Evolutionary conservation across 2,113 vertebrate species (phyloP).

Genomic region (Prochilodus magdalenae): DNA sequence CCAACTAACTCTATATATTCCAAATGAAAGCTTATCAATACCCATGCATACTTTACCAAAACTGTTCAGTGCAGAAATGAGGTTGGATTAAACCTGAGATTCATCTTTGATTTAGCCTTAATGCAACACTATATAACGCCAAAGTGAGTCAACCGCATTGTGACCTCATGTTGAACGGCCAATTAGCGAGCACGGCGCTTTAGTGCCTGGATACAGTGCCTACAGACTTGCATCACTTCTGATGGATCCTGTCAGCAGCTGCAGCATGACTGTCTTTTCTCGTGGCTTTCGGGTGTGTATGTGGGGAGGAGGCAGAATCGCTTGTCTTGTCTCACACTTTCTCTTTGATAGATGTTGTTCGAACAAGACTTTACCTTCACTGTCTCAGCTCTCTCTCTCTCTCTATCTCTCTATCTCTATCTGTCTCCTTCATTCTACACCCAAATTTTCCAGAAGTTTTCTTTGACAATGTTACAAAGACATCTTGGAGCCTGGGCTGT

Average conservation of each 20-base stretch:
- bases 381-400: background rate
- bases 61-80: no score
- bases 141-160: constrained; percentile 55
- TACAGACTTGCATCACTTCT: constrained; percentile 49
- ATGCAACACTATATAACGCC: constrained; percentile 56
- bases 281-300: constrained; percentile 5
- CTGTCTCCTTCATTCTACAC: background rate
- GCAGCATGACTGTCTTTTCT: constrained; percentile 29
- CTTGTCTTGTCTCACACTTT: constrained; percentile 45
- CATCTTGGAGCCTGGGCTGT: constrained; percentile 19
- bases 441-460: constrained; percentile 1
- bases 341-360: constrained; percentile 40
- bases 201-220: constrained; percentile 41
- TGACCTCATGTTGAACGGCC: constrained; percentile 62
- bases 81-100: background rate
- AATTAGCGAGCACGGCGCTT: constrained; percentile 60
- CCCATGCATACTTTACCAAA: no score
- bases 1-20: no score
- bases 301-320: background rate
- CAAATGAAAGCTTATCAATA: no score
- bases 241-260: constrained; percentile 49
- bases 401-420: background rate
- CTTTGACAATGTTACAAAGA: constrained; percentile 9
- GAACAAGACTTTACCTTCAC: constrained; percentile 45
- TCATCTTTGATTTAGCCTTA: background rate